These are phyloP conservation scores for Drosophila austrosaltans DNA, from an alignment of 2,888 invertebrate genomes.

Conservation along the genomic window DNA sequence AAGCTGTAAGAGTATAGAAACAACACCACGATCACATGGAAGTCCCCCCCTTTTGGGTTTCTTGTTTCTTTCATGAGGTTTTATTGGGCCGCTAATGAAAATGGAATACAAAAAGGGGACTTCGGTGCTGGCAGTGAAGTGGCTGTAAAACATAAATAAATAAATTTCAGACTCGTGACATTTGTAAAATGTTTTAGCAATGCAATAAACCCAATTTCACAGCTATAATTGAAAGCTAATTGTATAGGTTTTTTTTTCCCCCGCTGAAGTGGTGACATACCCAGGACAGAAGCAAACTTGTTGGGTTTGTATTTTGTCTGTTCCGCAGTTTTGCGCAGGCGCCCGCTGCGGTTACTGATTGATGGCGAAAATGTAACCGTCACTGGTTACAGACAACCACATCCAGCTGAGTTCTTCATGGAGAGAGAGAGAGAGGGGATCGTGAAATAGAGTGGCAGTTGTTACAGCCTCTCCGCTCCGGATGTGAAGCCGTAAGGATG, in stretches of 20 bases:
- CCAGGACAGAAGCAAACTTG: slow-evolving; percentile 44
- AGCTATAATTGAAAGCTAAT: slow-evolving; percentile 71
- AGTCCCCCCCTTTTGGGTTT: background rate
- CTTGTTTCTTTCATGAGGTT: background rate
- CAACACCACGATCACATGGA: background rate
- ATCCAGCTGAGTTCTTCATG: slow-evolving; percentile 16
- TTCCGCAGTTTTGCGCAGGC: slow-evolving; percentile 66
- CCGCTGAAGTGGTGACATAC: slow-evolving; percentile 37
- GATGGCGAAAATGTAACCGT: slow-evolving; percentile 75
- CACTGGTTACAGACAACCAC: slow-evolving; percentile 63
- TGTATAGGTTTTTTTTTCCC: slow-evolving; percentile 34
- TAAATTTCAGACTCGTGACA: slow-evolving; percentile 76
- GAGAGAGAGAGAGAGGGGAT: slow-evolving; percentile 16
- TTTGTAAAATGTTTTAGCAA: slow-evolving; percentile 74
- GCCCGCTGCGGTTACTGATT: slow-evolving; percentile 59
- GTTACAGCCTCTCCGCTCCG: slow-evolving; percentile 69
- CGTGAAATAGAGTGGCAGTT: slow-evolving; percentile 14
- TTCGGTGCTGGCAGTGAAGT: slow-evolving; percentile 31
- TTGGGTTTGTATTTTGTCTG: slow-evolving; percentile 40
- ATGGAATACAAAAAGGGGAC: slow-evolving; percentile 43
- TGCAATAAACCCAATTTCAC: slow-evolving; percentile 76
- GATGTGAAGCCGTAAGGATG: slow-evolving; percentile 76
- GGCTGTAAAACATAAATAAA: slow-evolving; percentile 78
- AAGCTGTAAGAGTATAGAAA: background rate
- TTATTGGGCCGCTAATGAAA: slow-evolving; percentile 68